phyloP scores from a whole-genome alignment of 64 coral and sea anemone genomes.

The Pocillopora verrucosa region DNA sequence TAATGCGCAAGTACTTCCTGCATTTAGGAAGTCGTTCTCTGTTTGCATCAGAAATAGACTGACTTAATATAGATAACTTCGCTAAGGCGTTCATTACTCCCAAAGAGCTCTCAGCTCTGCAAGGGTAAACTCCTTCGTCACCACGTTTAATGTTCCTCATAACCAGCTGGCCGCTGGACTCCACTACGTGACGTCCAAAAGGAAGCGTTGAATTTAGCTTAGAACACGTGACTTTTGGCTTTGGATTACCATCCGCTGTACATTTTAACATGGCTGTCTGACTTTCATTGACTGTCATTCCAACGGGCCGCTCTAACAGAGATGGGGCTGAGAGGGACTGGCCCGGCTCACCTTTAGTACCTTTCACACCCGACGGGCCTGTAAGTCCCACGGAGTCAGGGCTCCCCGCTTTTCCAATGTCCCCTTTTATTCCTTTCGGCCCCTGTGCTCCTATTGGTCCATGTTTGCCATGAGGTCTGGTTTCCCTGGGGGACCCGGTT shows the following conservation, averaged over 20 bases:
- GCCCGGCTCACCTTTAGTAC: no score
- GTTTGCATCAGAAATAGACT: no score
- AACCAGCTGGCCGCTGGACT: neutral
- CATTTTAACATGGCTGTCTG: no score
- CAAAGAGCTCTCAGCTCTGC: constrained; percentile 1
- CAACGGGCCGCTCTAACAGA: no score
- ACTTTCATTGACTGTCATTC: no score
- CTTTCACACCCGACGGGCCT: constrained; percentile 18
- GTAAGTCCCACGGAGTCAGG: constrained; percentile 8
- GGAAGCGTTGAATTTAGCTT: constrained; percentile 11
- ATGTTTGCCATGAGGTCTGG: constrained; percentile 32
- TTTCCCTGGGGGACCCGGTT: constrained; percentile 7
- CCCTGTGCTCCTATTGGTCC: constrained; percentile 23
- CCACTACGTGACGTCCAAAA: no score
- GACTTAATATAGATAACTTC: constrained; percentile 5
- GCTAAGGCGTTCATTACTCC: constrained; percentile 7
- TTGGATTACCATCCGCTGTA: constrained; percentile 48
- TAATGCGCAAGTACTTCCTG: no score
- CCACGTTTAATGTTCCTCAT: neutral
- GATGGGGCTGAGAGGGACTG: no score
- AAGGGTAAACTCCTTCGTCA: constrained; percentile 37
- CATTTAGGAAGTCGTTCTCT: no score
- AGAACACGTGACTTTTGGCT: constrained; percentile 10
- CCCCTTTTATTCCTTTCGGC: neutral
- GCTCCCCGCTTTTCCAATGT: constrained; percentile 3